phyloP scores from a whole-genome alignment of 2,888 invertebrate genomes.

The Archips crataeganus region DNA sequence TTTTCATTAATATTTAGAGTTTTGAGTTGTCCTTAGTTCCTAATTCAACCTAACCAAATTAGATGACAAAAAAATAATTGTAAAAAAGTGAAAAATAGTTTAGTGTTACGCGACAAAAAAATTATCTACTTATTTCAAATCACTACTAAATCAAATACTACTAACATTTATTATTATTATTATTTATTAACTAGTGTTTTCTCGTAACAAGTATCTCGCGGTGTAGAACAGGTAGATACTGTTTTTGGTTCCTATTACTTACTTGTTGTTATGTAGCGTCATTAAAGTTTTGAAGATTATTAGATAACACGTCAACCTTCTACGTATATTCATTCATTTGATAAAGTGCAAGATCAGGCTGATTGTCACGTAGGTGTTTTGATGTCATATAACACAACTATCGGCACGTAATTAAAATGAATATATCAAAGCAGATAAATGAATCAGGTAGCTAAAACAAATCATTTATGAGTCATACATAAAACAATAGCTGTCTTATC shows the following conservation, averaged over 20 bases:
- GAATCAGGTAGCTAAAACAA: not conserved
- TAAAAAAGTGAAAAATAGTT: too few relatives aligned
- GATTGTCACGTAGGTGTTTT: conserved; percentile 7
- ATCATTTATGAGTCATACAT: not conserved
- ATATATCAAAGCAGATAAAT: not conserved
- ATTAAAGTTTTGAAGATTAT: not conserved
- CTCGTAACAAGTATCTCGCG: too few relatives aligned
- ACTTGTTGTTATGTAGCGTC: not conserved
- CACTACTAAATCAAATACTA: not conserved
- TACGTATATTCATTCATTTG: not conserved
- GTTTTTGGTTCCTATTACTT: not conserved
- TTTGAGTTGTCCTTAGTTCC: too few relatives aligned
- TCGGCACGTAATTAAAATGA: conserved; percentile 1
- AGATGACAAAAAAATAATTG: too few relatives aligned
- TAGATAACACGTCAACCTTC: not conserved
- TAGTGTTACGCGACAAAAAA: too few relatives aligned
- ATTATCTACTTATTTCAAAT: too few relatives aligned
- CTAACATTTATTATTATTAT: too few relatives aligned
- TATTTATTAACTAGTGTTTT: too few relatives aligned
- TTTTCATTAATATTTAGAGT: too few relatives aligned
- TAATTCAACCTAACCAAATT: too few relatives aligned
- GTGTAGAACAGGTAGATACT: too few relatives aligned
- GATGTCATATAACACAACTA: not conserved
- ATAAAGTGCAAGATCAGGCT: not conserved
- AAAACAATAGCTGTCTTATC: not conserved